A percentile compares a stretch with the other conserved stretches of the same genome.
Evolutionary conservation across 2,888 invertebrate genomes (phyloP).

Genomic region (Heliconius erato): DNA sequence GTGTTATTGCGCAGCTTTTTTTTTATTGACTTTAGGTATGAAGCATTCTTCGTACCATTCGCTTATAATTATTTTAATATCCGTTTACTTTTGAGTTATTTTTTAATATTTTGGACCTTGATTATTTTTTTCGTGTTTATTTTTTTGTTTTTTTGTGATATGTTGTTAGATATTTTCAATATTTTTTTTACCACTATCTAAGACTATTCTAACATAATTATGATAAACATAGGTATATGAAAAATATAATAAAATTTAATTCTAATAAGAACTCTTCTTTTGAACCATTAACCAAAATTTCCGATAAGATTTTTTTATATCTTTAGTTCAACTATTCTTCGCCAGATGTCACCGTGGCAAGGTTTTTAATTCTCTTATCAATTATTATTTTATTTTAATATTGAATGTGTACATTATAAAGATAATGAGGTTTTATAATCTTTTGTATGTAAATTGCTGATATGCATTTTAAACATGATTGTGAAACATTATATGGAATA

Average conservation of each 20-base stretch:
- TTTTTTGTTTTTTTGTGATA: not conserved
- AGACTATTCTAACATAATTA: not conserved
- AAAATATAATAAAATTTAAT: not conserved
- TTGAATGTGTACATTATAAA: conserved; percentile 6
- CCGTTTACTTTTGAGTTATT: not conserved
- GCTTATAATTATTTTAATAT: not conserved
- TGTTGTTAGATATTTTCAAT: not conserved
- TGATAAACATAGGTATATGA: not conserved
- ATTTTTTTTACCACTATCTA: not conserved
- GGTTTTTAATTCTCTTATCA: conserved; percentile 22
- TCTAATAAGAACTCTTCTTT: not conserved
- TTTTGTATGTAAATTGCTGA: conserved; percentile 20
- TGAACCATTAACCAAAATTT: not conserved
- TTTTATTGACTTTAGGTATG: not conserved
- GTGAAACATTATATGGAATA: not conserved
- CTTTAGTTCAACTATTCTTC: conserved; percentile 49
- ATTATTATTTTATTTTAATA: conserved; percentile 25
- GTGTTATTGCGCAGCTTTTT: conserved; percentile 16
- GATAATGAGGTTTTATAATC: conserved; percentile 28
- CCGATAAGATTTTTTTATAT: conserved; percentile 30
- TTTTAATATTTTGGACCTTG: not conserved
- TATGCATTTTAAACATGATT: not conserved
- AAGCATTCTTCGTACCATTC: not conserved
- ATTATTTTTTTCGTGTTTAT: not conserved
- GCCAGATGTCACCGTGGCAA: conserved; percentile 54